A percentile compares a stretch with the other conserved stretches of the same genome.
These are phyloP conservation scores for Lampris megalopsis DNA, from an alignment of 2,113 vertebrate species.

Conservation along the genomic window DNA sequence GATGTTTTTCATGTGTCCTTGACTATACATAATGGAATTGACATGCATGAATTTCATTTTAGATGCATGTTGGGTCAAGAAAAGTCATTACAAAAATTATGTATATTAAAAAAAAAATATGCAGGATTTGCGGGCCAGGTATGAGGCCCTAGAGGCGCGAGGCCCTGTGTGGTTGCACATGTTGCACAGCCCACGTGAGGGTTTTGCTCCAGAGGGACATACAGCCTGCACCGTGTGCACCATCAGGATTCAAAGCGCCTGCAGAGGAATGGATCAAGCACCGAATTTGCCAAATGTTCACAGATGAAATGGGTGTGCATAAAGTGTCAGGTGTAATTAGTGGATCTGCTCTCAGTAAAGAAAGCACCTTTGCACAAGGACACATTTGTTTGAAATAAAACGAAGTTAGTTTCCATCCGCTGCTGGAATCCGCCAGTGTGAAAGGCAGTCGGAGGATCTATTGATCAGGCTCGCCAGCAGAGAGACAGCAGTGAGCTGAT, in stretches of 20 bases:
- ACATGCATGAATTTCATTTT: too few relatives aligned
- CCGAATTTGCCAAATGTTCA: background rate
- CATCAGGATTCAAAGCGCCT: too few relatives aligned
- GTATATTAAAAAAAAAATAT: too few relatives aligned
- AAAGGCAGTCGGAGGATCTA: conserved; percentile 59
- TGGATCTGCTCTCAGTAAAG: conserved; percentile 13
- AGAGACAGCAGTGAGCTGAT: conserved; percentile 69
- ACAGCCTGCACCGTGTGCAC: background rate
- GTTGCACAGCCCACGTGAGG: conserved; percentile 34
- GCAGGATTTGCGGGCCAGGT: too few relatives aligned
- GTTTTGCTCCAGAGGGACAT: conserved; percentile 10
- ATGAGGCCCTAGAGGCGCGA: too few relatives aligned
- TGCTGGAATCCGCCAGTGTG: conserved; percentile 49
- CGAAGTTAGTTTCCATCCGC: conserved; percentile 53
- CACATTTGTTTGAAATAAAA: conserved; percentile 36
- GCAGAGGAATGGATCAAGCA: background rate
- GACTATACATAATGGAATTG: too few relatives aligned
- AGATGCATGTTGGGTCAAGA: too few relatives aligned
- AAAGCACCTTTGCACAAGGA: conserved; percentile 36
- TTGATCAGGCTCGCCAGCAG: conserved; percentile 70
- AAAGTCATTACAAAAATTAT: too few relatives aligned
- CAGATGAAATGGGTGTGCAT: conserved; percentile 16
- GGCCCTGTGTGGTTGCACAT: background rate
- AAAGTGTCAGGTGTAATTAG: conserved; percentile 30
- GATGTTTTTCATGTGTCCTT: too few relatives aligned